Evolutionary conservation across 2,797 vertebrate genomes (phyloP).

Genomic region (Xiphophorus birchmanni): DNA sequence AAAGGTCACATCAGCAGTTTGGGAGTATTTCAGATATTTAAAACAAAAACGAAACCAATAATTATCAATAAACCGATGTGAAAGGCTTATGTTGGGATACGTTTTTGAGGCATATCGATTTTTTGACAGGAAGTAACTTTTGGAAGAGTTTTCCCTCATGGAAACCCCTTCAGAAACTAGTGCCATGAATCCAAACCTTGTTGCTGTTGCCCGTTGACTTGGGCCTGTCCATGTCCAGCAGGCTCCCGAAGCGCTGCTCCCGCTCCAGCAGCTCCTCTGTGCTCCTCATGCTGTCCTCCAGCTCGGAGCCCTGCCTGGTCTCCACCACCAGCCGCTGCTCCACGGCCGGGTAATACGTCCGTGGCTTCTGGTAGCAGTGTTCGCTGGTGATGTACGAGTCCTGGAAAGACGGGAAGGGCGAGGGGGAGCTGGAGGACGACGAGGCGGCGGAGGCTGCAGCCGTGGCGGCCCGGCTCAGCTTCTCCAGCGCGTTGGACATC

Average conservation of each 20-base stretch:
- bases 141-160: background rate
- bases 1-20: no score
- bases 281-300: slow-evolving; percentile 88
- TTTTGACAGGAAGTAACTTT: background rate
- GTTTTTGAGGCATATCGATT: no score
- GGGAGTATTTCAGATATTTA: no score
- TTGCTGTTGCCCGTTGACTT: slow-evolving; percentile 70
- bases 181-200: slow-evolving; percentile 60
- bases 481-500: slow-evolving; percentile 85
- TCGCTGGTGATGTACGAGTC: slow-evolving; percentile 96
- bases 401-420: slow-evolving; percentile 83
- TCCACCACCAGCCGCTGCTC: slow-evolving; percentile 95
- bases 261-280: slow-evolving; percentile 87
- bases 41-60: no score
- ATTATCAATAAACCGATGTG: no score
- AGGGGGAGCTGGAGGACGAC: slow-evolving; percentile 67
- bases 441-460: slow-evolving; percentile 60
- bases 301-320: slow-evolving; percentile 86
- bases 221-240: slow-evolving; percentile 69
- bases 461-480: slow-evolving; percentile 75
- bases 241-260: slow-evolving; percentile 81
- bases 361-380: slow-evolving; percentile 98
- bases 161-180: background rate
- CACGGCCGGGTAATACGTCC: slow-evolving; percentile 91
- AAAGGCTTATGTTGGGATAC: no score